These are phyloP conservation scores for Bellardia bayeri DNA, from an alignment of 2,888 invertebrate genomes.

Conservation along the genomic window DNA sequence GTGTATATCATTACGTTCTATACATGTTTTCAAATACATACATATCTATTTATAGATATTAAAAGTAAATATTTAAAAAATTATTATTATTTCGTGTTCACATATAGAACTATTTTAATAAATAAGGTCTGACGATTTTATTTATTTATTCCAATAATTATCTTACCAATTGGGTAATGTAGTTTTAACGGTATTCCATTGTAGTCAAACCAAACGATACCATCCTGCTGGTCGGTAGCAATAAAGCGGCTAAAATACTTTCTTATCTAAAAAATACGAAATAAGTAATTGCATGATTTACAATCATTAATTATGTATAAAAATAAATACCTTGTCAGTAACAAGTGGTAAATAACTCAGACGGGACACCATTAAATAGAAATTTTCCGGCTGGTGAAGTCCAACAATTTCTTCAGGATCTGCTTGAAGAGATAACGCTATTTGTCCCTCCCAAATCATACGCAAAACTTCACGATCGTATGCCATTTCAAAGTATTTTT, in stretches of 20 bases:
- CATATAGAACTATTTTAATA: too few species aligned
- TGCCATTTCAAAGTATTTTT: conserved; percentile 87
- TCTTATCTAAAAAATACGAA: conserved; percentile 32
- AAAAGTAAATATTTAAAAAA: too few species aligned
- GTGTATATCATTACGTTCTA: too few species aligned
- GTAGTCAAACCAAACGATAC: conserved; percentile 97
- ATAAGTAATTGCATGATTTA: too few species aligned
- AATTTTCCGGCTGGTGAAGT: conserved; percentile 95
- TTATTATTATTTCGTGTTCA: too few species aligned
- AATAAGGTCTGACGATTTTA: too few species aligned
- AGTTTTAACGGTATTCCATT: conserved; percentile 96
- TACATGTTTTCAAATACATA: too few species aligned
- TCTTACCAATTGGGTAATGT: conserved; percentile 88
- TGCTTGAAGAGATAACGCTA: conserved; percentile 96
- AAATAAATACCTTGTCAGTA: conserved; percentile 93
- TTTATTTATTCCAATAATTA: too few species aligned
- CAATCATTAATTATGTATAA: too few species aligned
- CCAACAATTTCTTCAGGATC: conserved; percentile 95
- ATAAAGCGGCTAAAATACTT: conserved; percentile 94
- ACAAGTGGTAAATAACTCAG: conserved; percentile 97
- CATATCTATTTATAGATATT: too few species aligned
- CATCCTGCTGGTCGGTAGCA: conserved; percentile 91
- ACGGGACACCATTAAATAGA: conserved; percentile 96
- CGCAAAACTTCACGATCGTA: conserved; percentile 97
- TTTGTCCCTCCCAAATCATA: conserved; percentile 97